Evolutionary conservation across 2,888 invertebrate species (phyloP).

Genomic region (Epistrophe eligans): DNA sequence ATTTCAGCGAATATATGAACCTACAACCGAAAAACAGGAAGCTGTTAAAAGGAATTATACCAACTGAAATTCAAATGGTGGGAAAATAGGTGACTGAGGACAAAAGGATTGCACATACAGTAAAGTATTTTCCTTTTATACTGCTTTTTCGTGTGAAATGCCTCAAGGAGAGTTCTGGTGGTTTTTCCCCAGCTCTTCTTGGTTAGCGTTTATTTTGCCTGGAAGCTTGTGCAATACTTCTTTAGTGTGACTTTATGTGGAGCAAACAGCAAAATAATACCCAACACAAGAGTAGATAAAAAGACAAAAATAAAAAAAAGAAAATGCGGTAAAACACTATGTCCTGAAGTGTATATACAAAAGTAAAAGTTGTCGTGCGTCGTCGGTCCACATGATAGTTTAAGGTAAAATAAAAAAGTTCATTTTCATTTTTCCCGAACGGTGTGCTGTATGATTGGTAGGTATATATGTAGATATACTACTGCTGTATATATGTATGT

Average conservation of each 20-base stretch:
- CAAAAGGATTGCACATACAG: slow-evolving; percentile 70
- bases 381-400: not conserved
- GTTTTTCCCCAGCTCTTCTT: slow-evolving; percentile 21
- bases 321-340: slow-evolving; percentile 14
- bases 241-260: slow-evolving; percentile 44
- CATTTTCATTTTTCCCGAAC: too few species aligned
- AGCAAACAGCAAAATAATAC: slow-evolving; percentile 45
- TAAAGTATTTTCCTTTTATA: slow-evolving; percentile 67
- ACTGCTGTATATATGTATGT: too few species aligned
- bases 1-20: slow-evolving; percentile 17
- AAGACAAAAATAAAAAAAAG: slow-evolving; percentile 5
- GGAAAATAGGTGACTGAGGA: slow-evolving; percentile 72
- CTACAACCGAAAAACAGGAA: slow-evolving; percentile 40
- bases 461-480: too few species aligned
- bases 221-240: slow-evolving; percentile 58
- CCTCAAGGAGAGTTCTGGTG: slow-evolving; percentile 53
- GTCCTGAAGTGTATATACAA: slow-evolving; percentile 4
- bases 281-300: slow-evolving; percentile 34
- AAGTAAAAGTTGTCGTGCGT: not conserved
- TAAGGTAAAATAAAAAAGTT: not conserved
- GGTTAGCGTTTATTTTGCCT: slow-evolving; percentile 59
- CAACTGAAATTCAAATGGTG: slow-evolving; percentile 69
- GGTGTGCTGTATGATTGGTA: too few species aligned
- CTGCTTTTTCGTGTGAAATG: slow-evolving; percentile 66
- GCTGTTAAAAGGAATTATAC: slow-evolving; percentile 66